phyloP scores from a whole-genome alignment of 2,888 invertebrate species.

The Pristionchus exspectatus region DNA sequence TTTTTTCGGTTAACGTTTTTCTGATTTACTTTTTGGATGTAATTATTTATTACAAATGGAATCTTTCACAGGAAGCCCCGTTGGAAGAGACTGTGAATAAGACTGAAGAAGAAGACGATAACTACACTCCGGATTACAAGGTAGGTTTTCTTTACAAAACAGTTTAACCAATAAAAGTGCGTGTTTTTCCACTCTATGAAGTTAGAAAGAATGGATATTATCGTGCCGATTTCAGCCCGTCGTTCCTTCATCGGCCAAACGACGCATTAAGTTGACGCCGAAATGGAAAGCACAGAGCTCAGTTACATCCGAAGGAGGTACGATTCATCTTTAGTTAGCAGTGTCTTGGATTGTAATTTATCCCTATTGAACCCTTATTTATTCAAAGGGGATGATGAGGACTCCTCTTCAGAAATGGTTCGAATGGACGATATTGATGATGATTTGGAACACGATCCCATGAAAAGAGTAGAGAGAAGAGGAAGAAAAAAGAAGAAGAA shows the following conservation, averaged over 20 bases:
- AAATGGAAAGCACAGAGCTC: constrained; percentile 26
- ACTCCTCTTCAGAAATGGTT: neutral
- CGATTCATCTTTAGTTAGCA: neutral
- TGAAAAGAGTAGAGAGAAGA: constrained; percentile 48
- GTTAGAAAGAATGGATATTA: neutral
- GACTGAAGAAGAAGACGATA: neutral
- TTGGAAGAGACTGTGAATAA: neutral
- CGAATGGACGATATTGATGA: constrained; percentile 49
- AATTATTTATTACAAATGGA: neutral
- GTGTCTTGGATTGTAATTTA: neutral
- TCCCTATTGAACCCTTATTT: neutral
- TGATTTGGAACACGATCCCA: constrained; percentile 30
- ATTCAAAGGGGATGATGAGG: neutral
- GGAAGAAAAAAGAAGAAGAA: constrained; percentile 47
- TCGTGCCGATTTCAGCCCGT: neutral
- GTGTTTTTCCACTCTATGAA: no score
- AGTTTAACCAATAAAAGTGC: no score
- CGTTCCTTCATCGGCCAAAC: neutral
- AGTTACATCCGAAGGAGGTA: neutral
- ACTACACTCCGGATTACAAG: neutral
- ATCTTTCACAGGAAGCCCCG: neutral
- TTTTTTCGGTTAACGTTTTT: neutral
- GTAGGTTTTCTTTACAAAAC: neutral
- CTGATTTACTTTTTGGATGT: neutral
- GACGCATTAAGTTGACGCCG: neutral